Evolutionary conservation across 2,113 vertebrate species (phyloP).

Genomic region (Forbesichthys papilliferus): DNA sequence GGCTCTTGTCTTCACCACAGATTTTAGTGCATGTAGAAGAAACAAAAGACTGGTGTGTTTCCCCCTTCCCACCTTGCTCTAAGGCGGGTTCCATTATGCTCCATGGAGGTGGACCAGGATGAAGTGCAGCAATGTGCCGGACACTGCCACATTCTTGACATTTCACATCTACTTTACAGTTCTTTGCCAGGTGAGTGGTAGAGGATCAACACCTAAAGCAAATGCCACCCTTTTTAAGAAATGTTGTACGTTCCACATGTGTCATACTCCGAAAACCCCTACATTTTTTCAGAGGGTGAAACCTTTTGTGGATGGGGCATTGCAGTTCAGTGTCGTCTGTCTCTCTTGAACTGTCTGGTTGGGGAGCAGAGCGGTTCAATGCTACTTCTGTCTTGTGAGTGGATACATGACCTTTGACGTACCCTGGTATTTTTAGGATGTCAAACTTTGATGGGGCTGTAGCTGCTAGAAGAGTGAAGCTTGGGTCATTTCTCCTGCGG

Average conservation of each 20-base stretch:
- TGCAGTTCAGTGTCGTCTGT: background rate
- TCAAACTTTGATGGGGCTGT: background rate
- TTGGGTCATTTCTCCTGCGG: background rate
- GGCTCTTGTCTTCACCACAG: background rate
- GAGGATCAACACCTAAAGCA: conserved; percentile 9
- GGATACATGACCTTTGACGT: background rate
- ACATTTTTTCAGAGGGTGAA: conserved; percentile 3
- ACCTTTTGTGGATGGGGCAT: conserved; percentile 2
- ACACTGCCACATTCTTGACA: conserved; percentile 9
- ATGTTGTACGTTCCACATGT: background rate
- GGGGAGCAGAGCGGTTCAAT: background rate
- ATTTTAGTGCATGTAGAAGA: conserved; percentile 1
- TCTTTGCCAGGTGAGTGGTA: background rate
- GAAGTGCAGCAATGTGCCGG: background rate
- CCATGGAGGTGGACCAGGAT: background rate
- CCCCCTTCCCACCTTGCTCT: background rate
- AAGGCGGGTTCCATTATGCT: background rate
- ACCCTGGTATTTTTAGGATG: background rate
- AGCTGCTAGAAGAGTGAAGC: conserved; percentile 1
- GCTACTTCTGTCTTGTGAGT: background rate
- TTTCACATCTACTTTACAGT: conserved; percentile 3
- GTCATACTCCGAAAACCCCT: conserved; percentile 2
- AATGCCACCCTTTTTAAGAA: background rate
- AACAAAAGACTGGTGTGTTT: background rate
- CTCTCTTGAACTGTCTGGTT: background rate